Percentiles rank a stretch among this genome's conserved stretches.
These are phyloP conservation scores for Drosophila pseudoobscura DNA, from an alignment of 1,140 invertebrate genomes.

Conservation along the genomic window DNA sequence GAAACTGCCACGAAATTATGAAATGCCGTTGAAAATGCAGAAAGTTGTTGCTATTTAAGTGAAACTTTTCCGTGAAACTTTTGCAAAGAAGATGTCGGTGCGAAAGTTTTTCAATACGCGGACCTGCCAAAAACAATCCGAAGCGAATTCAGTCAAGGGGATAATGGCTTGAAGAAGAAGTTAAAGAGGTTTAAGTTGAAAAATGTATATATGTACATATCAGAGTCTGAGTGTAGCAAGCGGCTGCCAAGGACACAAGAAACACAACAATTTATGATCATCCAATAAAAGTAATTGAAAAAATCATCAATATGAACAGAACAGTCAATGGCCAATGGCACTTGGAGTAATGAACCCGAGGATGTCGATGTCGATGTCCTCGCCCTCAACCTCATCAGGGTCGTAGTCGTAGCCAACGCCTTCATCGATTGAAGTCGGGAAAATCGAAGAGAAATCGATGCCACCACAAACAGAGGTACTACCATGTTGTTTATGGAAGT, in stretches of 20 bases:
- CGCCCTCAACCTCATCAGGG: not conserved
- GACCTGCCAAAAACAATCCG: slow-evolving; percentile 51
- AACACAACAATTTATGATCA: slow-evolving; percentile 72
- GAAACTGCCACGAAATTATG: slow-evolving; percentile 34
- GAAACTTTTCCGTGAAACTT: slow-evolving; percentile 20
- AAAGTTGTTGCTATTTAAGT: slow-evolving; percentile 65
- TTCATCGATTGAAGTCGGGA: slow-evolving; percentile 35
- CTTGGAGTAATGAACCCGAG: slow-evolving; percentile 29
- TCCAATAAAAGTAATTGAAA: slow-evolving; percentile 79
- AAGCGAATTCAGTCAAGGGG: slow-evolving; percentile 3
- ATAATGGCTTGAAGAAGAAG: slow-evolving; percentile 2
- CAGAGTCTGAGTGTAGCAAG: slow-evolving; percentile 3
- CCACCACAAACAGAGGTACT: slow-evolving; percentile 2
- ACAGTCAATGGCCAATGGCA: slow-evolving; percentile 18
- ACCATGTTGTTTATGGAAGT: slow-evolving; percentile 33
- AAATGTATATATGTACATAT: slow-evolving; percentile 1
- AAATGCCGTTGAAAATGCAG: slow-evolving; percentile 35
- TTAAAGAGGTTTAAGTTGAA: slow-evolving; percentile 21
- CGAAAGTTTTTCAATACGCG: slow-evolving; percentile 72
- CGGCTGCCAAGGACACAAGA: slow-evolving; percentile 49
- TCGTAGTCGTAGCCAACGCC: not conserved
- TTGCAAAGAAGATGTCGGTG: slow-evolving; percentile 5
- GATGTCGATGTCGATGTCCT: not conserved
- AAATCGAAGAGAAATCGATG: slow-evolving; percentile 4
- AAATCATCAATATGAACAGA: slow-evolving; percentile 33